Conservation (phyloP, 2,888 invertebrate species). For the Papilio gigon region DNA sequence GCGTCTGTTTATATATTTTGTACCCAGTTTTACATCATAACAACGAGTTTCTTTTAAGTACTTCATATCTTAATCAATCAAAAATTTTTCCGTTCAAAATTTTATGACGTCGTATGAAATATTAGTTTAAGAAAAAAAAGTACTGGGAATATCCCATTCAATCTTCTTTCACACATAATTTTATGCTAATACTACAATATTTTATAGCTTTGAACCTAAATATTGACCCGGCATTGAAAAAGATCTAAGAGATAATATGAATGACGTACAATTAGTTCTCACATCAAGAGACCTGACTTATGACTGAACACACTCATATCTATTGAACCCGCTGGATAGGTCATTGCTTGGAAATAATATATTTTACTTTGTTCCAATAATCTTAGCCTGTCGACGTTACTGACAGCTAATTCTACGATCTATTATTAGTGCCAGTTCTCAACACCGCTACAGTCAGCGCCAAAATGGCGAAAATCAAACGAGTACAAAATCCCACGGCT, state of each 20-base stretch:
- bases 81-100: background rate
- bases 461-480: too few species aligned
- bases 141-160: background rate
- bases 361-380: too few species aligned
- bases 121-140: background rate
- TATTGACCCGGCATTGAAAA: conserved; percentile 1
- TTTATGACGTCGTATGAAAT: background rate
- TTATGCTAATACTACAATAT: background rate
- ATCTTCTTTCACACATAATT: background rate
- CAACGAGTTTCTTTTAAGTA: background rate
- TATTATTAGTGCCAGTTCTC: too few species aligned
- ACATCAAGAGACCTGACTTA: background rate
- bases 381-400: too few species aligned
- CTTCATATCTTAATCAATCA: background rate
- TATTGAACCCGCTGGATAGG: too few species aligned
- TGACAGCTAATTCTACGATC: too few species aligned
- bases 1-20: background rate
- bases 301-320: too few species aligned
- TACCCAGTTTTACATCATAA: background rate
- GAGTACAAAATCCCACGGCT: too few species aligned
- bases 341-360: too few species aligned
- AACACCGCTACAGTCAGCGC: too few species aligned
- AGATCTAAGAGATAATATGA: conserved; percentile 6
- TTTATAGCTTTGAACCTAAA: conserved; percentile 10
- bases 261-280: background rate